A percentile compares a stretch with the other conserved stretches of the same genome.
Evolutionary conservation across 2,113 vertebrate genomes (phyloP).

Genomic region (Chaetodon trifascialis): DNA sequence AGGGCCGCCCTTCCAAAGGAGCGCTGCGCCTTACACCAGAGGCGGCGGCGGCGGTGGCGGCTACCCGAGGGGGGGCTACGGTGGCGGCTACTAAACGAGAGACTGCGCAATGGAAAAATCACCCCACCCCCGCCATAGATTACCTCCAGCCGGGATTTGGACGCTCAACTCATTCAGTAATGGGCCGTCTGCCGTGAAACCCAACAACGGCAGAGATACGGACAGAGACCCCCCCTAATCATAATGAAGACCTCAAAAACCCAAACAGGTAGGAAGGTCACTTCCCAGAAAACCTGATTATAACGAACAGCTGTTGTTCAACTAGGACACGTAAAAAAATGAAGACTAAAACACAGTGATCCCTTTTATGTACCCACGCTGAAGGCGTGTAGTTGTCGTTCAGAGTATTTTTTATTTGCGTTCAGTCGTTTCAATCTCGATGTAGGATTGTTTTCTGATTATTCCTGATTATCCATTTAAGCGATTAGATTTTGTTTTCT

Average conservation of each 20-base stretch:
- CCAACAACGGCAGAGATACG: slow-evolving; percentile 74
- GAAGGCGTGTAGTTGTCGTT: slow-evolving; percentile 71
- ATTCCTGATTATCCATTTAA: slow-evolving; percentile 73
- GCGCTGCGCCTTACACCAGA: slow-evolving; percentile 90
- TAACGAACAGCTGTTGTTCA: slow-evolving; percentile 67
- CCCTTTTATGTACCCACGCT: slow-evolving; percentile 65
- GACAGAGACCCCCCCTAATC: slow-evolving; percentile 69
- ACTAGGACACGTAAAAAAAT: slow-evolving; percentile 75
- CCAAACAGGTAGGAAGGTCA: slow-evolving; percentile 86
- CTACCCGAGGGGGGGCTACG: slow-evolving; percentile 79
- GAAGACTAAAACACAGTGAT: slow-evolving; percentile 60
- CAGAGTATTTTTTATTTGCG: slow-evolving; percentile 77
- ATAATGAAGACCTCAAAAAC: slow-evolving; percentile 76
- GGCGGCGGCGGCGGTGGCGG: slow-evolving; percentile 84
- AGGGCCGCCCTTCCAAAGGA: slow-evolving; percentile 86
- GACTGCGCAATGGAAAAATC: slow-evolving; percentile 9
- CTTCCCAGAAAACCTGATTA: slow-evolving; percentile 80
- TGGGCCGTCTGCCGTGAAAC: slow-evolving; percentile 74
- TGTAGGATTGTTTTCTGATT: slow-evolving; percentile 75
- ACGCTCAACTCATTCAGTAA: slow-evolving; percentile 68
- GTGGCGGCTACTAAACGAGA: slow-evolving; percentile 67
- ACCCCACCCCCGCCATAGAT: slow-evolving; percentile 44
- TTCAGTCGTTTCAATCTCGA: slow-evolving; percentile 58
- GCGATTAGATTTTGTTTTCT: slow-evolving; percentile 62
- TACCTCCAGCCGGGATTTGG: slow-evolving; percentile 65